phyloP scores from a whole-genome alignment of 2,113 vertebrate species.

The Felis catus region F.catus_Fca126_mat1.0 CM031412.1:98721001-98721500 shows the following conservation, averaged over 20 bases:
- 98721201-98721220: not conserved
- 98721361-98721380: not conserved
- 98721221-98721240: not conserved
- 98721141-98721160: not conserved
- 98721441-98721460: not conserved
- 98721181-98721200: not conserved
- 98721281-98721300: not conserved
- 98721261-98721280: not conserved
- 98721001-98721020: not conserved
- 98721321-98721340: not conserved
- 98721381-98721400: not conserved
- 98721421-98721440: slow-evolving; percentile 13
- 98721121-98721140: not conserved
- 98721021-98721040: not conserved
- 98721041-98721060: not conserved
- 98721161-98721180: not conserved
- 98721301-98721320: not conserved
- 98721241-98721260: not conserved
- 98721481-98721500: not conserved
- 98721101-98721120: not conserved
- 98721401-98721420: not conserved
- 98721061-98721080: not conserved
- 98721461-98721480: not conserved
- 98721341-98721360: not conserved
- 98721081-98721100: not conserved